Evolutionary conservation across 2,797 vertebrate species (phyloP), one percentile per base, ranked within the genome.

Genomic region (Danio jaintianensis): DNA sequence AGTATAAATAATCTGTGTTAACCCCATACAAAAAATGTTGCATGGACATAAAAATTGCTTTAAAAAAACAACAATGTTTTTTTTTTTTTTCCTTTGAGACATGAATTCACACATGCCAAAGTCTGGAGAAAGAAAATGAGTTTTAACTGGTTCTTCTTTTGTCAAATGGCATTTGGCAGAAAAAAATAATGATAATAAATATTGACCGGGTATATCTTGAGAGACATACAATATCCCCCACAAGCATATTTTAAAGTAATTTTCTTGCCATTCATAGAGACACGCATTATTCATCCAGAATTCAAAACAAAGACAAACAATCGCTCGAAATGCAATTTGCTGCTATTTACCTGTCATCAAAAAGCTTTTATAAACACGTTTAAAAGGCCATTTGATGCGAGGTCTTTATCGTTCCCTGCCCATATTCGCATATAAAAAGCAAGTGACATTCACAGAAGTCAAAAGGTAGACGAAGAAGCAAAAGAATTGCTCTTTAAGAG

Each of bases 261-360:
- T 84, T 85, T 83, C 81, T 50, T 86, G 83, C 74, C 87, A 85
- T 82, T 84, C 79, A 72, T 66, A 68, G 55, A 82, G 75, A 45
- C 36, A 68, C 78, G 64, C 50, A 62, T 82, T 80, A 85, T 87
- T 80, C 56, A 69, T 62, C 50, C 53, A 55, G 74, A 79, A 78
- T 71, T 82, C 82, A 85, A 88, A 87, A 85, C 83, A 83, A 79
- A 84, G 71, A 81, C 74, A 83, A 82, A 86, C 74, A 85, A 81
- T 85, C 73, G 50, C 70, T 83, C 61, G 63, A 80, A 82, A 83
- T 78, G 79, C 79, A 82, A 86, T 86, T 87, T 85, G 66, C 81
- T 70, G 70, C 85, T 87, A 88, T 88, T 88, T 88, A 86, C 83
- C 83, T 85, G 87, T 86, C 85, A 87, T 78, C 74, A 77, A 74